Evolutionary conservation across 2,888 invertebrate species (phyloP), one percentile per base, ranked within the genome.

Genomic region (Rhyacophila evoluta): DNA sequence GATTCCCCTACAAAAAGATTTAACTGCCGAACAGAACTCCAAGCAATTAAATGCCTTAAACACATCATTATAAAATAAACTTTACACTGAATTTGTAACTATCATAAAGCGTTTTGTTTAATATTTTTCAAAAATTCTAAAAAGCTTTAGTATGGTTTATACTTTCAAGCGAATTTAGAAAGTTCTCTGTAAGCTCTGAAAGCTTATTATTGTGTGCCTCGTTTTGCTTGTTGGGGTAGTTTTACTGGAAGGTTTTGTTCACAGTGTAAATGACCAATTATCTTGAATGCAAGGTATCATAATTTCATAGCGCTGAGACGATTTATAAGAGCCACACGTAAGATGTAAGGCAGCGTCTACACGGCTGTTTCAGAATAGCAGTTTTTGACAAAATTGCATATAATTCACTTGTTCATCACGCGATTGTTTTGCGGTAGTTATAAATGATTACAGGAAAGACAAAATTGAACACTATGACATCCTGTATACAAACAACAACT

Each of bases 321-420:
- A 79, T 79, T 79, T 79, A 79, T 74, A 79, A 75, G 71, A 75
- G 72, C 79, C 79, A 79, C 79, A 79, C 79, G 79, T 79, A 71
- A 79, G 72, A 72, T 37, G 37, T 36, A 33, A 75, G 55, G 72
- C 55, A 11, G 11, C 4, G 39, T 6, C 38, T 27, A 29, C 72
- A 70, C 70, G 12, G 70, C n/a, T 29, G 33, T 70, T n/a, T 19
- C 5, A 15, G 12, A 29, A 70, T 12, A 36, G 4, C 1, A 11
- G 6, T 6, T 15, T 55, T 55, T 55, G 4, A 6, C 55, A 55
- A 25, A 55, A 55, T 55, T 1, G 19, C 10, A 19, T 10, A 1
- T 55, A 19, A 8, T 55, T 19, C 19, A 10, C 15, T 55, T 8
- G 29, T 55, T 8, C 25, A 55, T 1, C 55, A 55, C 55, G 19